Percentiles rank a stretch among this genome's conserved stretches.
Conservation (phyloP, 1,140 invertebrate species). For the Polypedilum pembai region DNA sequence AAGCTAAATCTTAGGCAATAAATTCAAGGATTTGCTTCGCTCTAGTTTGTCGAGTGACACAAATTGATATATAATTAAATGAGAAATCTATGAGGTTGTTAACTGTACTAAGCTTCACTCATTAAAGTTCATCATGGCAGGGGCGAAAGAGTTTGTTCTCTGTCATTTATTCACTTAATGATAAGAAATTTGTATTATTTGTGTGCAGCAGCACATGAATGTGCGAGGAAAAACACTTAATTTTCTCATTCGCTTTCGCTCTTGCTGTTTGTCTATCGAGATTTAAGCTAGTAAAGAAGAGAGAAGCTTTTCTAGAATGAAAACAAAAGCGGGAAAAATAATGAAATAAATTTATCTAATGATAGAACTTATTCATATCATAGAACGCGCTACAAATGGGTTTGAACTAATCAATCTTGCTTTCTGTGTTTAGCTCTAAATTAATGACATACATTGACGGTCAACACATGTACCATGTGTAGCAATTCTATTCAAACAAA, state of each 20-base stretch:
- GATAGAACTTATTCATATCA: slow-evolving; percentile 1
- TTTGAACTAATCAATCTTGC: slow-evolving; percentile 18
- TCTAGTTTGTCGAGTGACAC: slow-evolving; percentile 18
- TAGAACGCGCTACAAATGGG: slow-evolving; percentile 9
- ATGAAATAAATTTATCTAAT: background rate
- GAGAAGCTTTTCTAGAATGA: too few species aligned
- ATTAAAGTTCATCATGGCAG: slow-evolving; percentile 7
- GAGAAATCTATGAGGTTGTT: slow-evolving; percentile 27
- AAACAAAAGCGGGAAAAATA: too few species aligned
- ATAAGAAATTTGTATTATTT: too few species aligned
- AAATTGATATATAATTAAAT: slow-evolving; percentile 27
- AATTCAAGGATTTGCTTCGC: slow-evolving; percentile 19
- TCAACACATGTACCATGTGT: too few species aligned
- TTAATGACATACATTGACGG: background rate
- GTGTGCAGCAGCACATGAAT: too few species aligned
- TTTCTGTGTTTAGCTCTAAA: background rate
- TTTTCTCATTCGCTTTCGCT: too few species aligned
- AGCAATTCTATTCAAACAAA: too few species aligned
- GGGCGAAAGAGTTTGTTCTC: background rate
- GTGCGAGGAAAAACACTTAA: too few species aligned
- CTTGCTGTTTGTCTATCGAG: too few species aligned
- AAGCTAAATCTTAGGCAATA: slow-evolving; percentile 6
- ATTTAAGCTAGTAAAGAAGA: too few species aligned
- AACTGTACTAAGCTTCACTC: slow-evolving; percentile 1
- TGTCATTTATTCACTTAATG: background rate